A percentile compares a stretch with the other conserved stretches of the same genome.
phyloP scores from a whole-genome alignment of 2,888 invertebrate species.

The Acronicta alni region DNA sequence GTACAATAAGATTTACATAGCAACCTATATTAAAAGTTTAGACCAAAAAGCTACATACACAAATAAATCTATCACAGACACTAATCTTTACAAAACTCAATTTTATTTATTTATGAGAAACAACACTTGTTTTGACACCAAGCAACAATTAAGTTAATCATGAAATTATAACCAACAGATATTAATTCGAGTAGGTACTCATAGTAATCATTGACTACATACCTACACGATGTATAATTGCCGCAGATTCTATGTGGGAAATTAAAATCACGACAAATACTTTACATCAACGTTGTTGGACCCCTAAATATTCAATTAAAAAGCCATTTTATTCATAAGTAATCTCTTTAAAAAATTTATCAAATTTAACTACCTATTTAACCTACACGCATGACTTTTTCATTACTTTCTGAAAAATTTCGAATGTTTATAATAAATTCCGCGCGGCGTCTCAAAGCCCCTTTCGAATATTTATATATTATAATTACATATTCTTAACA shows the following conservation, averaged over 20 bases:
- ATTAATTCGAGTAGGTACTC: slow-evolving; percentile 35
- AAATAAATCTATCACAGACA: slow-evolving; percentile 65
- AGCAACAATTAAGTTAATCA: slow-evolving; percentile 52
- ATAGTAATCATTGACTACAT: slow-evolving; percentile 13
- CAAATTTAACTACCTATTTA: slow-evolving; percentile 87
- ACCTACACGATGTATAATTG: slow-evolving; percentile 47
- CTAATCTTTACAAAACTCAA: slow-evolving; percentile 53
- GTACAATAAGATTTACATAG: slow-evolving; percentile 37
- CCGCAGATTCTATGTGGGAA: slow-evolving; percentile 56
- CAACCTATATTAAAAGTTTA: slow-evolving; percentile 33
- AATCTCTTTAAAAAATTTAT: slow-evolving; percentile 86
- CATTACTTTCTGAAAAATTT: slow-evolving; percentile 75
- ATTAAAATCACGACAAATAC: slow-evolving; percentile 70
- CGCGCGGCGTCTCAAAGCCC: slow-evolving; percentile 81
- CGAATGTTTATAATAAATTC: slow-evolving; percentile 69
- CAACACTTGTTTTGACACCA: slow-evolving; percentile 30
- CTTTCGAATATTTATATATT: slow-evolving; percentile 36
- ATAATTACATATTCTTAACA: neutral
- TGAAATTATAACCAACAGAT: slow-evolving; percentile 45
- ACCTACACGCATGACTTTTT: slow-evolving; percentile 78
- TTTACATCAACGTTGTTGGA: slow-evolving; percentile 82
- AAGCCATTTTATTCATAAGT: slow-evolving; percentile 87
- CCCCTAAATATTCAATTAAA: slow-evolving; percentile 87
- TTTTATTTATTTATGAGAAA: slow-evolving; percentile 40
- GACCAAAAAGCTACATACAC: slow-evolving; percentile 37